Conservation (phyloP, 2,888 invertebrate genomes). For the Crossocerus cetratus region DNA sequence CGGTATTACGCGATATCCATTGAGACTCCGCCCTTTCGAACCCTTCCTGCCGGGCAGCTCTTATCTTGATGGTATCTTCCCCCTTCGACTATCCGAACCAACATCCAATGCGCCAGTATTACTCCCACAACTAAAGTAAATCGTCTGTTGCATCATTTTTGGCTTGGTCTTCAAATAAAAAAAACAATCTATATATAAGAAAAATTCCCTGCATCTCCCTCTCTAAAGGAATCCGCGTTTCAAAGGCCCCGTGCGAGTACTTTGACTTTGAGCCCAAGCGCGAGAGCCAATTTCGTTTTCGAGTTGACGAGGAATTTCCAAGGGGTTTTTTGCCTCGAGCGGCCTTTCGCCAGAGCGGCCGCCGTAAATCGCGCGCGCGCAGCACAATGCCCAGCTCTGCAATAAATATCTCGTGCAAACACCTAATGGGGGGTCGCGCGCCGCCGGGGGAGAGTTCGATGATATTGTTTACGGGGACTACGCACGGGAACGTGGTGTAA, state of each 20-base stretch:
- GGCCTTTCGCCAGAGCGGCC: neutral
- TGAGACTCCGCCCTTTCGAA: slow-evolving; percentile 51
- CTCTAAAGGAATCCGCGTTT: too few species aligned
- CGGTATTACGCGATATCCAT: slow-evolving; percentile 57
- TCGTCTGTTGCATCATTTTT: too few species aligned
- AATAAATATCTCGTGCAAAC: slow-evolving; percentile 66
- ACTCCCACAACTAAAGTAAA: neutral
- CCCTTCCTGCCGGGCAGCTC: slow-evolving; percentile 44
- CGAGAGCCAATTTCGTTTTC: too few species aligned
- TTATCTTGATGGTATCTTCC: slow-evolving; percentile 52
- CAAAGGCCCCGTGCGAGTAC: too few species aligned
- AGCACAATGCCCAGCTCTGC: slow-evolving; percentile 59
- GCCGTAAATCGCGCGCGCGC: slow-evolving; percentile 50
- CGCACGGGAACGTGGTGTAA: slow-evolving; percentile 68
- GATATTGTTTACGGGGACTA: slow-evolving; percentile 71
- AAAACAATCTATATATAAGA: too few species aligned
- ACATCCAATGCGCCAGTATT: slow-evolving; percentile 42
- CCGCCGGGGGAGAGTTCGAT: slow-evolving; percentile 59
- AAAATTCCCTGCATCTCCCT: too few species aligned
- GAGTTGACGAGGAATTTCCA: too few species aligned
- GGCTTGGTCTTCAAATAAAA: too few species aligned
- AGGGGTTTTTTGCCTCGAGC: too few species aligned
- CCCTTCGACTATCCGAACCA: slow-evolving; percentile 26
- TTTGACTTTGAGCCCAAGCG: too few species aligned
- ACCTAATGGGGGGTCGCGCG: slow-evolving; percentile 64